Percentiles rank a stretch among this genome's conserved stretches.
phyloP scores from a whole-genome alignment of 2,797 vertebrate genomes.

The Eremophila alpestris region DNA sequence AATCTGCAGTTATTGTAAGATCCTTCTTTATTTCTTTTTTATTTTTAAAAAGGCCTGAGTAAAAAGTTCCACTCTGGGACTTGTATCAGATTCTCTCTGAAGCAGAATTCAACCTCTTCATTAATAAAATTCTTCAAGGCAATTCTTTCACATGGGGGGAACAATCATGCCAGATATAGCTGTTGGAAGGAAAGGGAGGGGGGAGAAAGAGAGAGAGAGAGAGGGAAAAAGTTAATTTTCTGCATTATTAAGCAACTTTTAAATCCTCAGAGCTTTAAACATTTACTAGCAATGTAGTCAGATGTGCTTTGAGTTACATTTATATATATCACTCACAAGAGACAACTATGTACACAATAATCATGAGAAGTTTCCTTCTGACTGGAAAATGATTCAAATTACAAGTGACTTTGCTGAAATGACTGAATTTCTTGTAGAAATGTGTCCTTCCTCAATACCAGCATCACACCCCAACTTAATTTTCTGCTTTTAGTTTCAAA shows the following conservation, averaged over 20 bases:
- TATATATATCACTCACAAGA: neutral
- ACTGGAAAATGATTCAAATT: neutral
- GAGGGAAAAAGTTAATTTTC: neutral
- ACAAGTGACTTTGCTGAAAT: neutral
- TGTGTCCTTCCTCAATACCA: neutral
- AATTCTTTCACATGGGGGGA: slow-evolving; percentile 95
- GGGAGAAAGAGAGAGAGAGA: neutral
- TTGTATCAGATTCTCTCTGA: slow-evolving; percentile 83
- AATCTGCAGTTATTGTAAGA: slow-evolving; percentile 84
- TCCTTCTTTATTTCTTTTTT: slow-evolving; percentile 79
- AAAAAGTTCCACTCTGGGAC: slow-evolving; percentile 91
- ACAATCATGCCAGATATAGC: slow-evolving; percentile 97
- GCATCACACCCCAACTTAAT: neutral
- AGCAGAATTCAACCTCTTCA: slow-evolving; percentile 83
- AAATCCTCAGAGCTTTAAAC: slow-evolving; percentile 14
- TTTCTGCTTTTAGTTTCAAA: neutral
- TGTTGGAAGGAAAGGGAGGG: slow-evolving; percentile 79
- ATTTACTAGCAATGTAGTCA: neutral
- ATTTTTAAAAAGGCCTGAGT: slow-evolving; percentile 94
- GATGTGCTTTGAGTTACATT: neutral
- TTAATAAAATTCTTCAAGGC: slow-evolving; percentile 84
- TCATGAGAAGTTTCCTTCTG: neutral
- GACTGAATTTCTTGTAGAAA: neutral
- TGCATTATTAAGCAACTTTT: slow-evolving; percentile 14
- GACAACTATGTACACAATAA: neutral